phyloP scores from a whole-genome alignment of 2,797 vertebrate genomes.

The Gallirallus australis region DNA sequence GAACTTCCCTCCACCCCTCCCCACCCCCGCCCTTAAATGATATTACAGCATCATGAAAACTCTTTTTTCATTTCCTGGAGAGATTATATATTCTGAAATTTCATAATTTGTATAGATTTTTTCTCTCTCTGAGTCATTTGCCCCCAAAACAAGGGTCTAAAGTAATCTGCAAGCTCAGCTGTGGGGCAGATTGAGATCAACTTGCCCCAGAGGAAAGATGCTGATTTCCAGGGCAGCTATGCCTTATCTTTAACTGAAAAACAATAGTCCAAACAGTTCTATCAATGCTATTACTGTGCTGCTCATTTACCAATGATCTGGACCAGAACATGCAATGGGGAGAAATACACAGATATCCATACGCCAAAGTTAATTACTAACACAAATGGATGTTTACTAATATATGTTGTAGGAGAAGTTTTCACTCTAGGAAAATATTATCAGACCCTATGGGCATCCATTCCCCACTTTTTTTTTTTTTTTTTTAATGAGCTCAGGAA shows the following conservation, averaged over 20 bases:
- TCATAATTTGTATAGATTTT: background rate
- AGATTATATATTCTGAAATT: background rate
- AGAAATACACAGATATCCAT: conserved; percentile 73
- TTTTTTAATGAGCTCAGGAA: conserved; percentile 69
- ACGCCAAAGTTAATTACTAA: conserved; percentile 72
- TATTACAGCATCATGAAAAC: background rate
- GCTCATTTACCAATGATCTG: conserved; percentile 63
- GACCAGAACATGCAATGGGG: conserved; percentile 55
- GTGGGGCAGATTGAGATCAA: background rate
- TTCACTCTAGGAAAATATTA: conserved; percentile 76
- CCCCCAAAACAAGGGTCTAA: background rate
- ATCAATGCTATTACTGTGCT: background rate
- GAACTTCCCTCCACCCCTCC: background rate
- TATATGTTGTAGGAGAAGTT: conserved; percentile 62
- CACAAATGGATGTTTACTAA: conserved; percentile 76
- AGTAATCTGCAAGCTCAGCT: background rate
- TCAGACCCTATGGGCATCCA: conserved; percentile 72
- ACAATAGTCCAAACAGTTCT: background rate
- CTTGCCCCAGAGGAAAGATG: background rate
- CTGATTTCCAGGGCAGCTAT: background rate
- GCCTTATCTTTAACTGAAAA: conserved; percentile 5
- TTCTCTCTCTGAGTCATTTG: background rate
- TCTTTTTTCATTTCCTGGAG: background rate
- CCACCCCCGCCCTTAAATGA: too few species aligned
- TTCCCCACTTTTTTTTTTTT: background rate